A percentile compares a stretch with the other conserved stretches of the same genome.
phyloP scores from a whole-genome alignment of 2,888 invertebrate species.

The Pseudoips prasinana region DNA sequence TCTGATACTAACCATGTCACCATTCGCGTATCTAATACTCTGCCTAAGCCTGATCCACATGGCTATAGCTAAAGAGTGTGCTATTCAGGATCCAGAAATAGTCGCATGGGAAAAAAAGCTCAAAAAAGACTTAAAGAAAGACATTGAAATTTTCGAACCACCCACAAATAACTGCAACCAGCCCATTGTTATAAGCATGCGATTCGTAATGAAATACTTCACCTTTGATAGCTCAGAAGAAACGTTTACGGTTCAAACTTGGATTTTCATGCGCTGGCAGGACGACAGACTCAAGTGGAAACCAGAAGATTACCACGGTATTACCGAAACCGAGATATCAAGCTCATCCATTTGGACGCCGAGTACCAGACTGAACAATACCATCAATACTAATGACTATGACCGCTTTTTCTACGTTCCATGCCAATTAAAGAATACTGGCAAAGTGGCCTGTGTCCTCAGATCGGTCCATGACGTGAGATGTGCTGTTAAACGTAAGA shows the following conservation, averaged over 20 bases:
- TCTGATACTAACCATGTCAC: background rate
- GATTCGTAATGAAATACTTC: conserved; percentile 38
- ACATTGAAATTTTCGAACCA: too few species aligned
- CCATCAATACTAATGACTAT: conserved; percentile 10
- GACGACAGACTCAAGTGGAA: conserved; percentile 47
- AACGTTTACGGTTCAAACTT: conserved; percentile 27
- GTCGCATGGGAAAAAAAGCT: conserved; percentile 33
- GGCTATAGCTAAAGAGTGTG: conserved; percentile 9
- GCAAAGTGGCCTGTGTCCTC: conserved; percentile 23
- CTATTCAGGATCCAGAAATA: conserved; percentile 11
- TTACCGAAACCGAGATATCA: conserved; percentile 13
- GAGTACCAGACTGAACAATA: conserved; percentile 29
- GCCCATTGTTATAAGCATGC: conserved; percentile 17
- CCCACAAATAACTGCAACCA: conserved; percentile 7
- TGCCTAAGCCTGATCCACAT: conserved; percentile 7
- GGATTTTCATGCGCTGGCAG: conserved; percentile 30
- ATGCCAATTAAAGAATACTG: conserved; percentile 30
- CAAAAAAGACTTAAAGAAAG: conserved; percentile 11
- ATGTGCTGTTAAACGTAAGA: conserved; percentile 34
- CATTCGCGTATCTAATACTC: conserved; percentile 3
- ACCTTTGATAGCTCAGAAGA: conserved; percentile 32
- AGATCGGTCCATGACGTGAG: conserved; percentile 4
- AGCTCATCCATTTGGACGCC: conserved; percentile 36
- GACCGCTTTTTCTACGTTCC: conserved; percentile 3
- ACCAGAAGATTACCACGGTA: conserved; percentile 33